Percentiles rank a stretch among this genome's conserved stretches.
Conservation (phyloP, 2,113 vertebrate species). For the Pseudorhombus dupliciocellatus region DNA sequence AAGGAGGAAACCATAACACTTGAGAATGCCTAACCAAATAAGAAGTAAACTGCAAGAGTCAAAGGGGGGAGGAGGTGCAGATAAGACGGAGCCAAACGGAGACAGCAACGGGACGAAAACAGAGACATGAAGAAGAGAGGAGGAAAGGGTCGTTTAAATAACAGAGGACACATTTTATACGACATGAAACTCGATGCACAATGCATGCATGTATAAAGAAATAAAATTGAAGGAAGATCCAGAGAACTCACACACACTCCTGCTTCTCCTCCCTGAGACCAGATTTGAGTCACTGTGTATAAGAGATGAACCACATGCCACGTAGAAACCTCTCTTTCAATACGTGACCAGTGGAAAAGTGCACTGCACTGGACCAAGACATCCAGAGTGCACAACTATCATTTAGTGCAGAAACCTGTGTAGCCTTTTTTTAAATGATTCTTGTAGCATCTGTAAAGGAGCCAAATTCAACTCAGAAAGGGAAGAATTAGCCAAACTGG, state of each 20-base stretch:
- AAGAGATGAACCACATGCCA: background rate
- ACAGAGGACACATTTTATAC: background rate
- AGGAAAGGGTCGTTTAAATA: background rate
- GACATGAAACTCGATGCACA: background rate
- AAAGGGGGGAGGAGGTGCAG: conserved; percentile 6
- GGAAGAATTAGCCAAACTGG: background rate
- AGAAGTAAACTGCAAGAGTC: conserved; percentile 70
- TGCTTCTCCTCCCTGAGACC: conserved; percentile 32
- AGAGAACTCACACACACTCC: conserved; percentile 30
- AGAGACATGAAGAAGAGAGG: conserved; percentile 1
- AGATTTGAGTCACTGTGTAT: conserved; percentile 23
- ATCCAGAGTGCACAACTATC: background rate
- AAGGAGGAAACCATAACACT: conserved; percentile 50
- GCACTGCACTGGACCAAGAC: background rate
- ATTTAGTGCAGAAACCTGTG: background rate
- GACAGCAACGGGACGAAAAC: background rate
- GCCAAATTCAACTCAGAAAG: background rate
- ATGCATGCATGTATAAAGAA: background rate
- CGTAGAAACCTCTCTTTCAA: background rate
- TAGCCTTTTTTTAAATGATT: background rate
- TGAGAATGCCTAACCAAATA: conserved; percentile 70
- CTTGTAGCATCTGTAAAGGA: background rate
- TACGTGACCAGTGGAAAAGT: background rate
- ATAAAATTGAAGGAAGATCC: conserved; percentile 5
- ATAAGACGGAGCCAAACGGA: conserved; percentile 23